Evolutionary conservation across 1,140 invertebrate species (phyloP), one percentile per base, ranked within the genome.

Genomic region (Atta colombica): DNA sequence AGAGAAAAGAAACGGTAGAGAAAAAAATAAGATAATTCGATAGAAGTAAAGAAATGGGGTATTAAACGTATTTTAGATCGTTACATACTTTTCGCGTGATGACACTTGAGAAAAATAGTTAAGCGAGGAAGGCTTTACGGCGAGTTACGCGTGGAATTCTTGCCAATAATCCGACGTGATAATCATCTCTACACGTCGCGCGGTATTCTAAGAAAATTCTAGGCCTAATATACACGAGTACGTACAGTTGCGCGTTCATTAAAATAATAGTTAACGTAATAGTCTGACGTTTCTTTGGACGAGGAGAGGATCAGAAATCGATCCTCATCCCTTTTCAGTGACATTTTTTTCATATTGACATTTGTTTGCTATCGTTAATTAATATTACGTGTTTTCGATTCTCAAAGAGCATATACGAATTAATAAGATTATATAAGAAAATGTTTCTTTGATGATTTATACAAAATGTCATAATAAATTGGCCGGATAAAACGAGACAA

Each of bases 391-490:
- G 35, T 10, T 63, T 61, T 61, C 25, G 35, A 39, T 58, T 0
- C 8, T 1, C 5, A 14, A 49, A 21, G 2, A 35, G 8, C 10
- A 21, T 21, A 3, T 3, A 49, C 18, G 49, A 28, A 77, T 45
- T 75, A 3, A 6, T 75, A 60, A 75, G n/a, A 75, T 68, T 72
- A 72, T 25, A 10, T 72, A 53, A 72, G 69, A 72, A 28, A 14
- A n/a, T 3, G 35, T n/a, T 61, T 55, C 61, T 63, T 21, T 14
- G 12, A 63, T 16, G 6, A 35, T 35, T 66, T n/a, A 35, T 12
- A 66, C 1, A 60, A 60, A 25, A 18, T 21, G 21, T 35, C 6
- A 6, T 21, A 60, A 25, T 60, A 25, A 25, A 60, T 21, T 3
- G 21, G 21, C 5, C 53, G 53, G 53, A 55, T 4, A 55, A 55